Evolutionary conservation across 1,140 invertebrate genomes (phyloP), one percentile per base, ranked within the genome.

Genomic region (Periplaneta americana): DNA sequence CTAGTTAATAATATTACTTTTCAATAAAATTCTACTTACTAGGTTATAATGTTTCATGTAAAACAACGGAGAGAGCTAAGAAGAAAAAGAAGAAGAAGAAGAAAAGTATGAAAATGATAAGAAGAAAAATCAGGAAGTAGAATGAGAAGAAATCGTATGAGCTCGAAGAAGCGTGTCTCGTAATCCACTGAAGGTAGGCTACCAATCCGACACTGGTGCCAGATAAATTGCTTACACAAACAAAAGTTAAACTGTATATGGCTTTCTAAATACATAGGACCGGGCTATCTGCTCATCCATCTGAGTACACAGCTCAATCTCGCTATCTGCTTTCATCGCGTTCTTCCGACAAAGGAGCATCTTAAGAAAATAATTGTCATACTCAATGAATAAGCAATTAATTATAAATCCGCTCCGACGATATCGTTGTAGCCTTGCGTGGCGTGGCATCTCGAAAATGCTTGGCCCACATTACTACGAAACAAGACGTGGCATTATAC

Each of bases 321-420:
- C 4, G 48, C n/a, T 66, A 28, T 66, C 48, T 66, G 22, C 48
- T 66, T 28, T 66, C 48, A 66, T 66, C 48, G 48, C 48, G 22
- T n/a, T 66, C 48, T 66, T 34, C 75, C 75, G 75, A 77, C 75
- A 77, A 77, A 77, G 48, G 48, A n/a, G n/a, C n/a, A n/a, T n/a
- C n/a, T n/a, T n/a, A n/a, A n/a, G 57, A 22, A 36, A 77, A 77
- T 77, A 77, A 77, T 77, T 77, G 75, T 77, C 75, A 77, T 33
- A 77, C n/a, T 36, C 75, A 77, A 77, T 77, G 75, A 77, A 77
- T 77, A 77, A 77, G 75, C 35, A 77, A 77, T 77, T 77, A 77
- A 77, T 77, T 77, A 77, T 77, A 66, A 66, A n/a, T 28, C 48
- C n/a, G n/a, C 5, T 66, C 48, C 22, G 28, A 66, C 28, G 28